Conservation (phyloP, 2,797 vertebrate genomes). For the Poeciliopsis turneri region DNA sequence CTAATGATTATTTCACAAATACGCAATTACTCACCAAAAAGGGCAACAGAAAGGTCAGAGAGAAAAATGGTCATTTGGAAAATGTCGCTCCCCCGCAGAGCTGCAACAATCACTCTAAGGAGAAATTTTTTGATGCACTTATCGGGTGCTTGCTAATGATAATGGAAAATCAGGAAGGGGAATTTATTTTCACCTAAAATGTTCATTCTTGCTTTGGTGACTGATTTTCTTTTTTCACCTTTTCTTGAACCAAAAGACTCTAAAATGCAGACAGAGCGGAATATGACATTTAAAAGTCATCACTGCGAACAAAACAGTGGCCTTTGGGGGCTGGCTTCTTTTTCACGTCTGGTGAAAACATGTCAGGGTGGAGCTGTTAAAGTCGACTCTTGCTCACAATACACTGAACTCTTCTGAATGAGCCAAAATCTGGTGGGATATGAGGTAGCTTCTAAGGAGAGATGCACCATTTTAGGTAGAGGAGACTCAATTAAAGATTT, state of each 20-base stretch:
- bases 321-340: constrained; percentile 44
- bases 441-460: constrained; percentile 21
- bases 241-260: constrained; percentile 16
- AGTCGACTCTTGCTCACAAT: constrained; percentile 45
- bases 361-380: constrained; percentile 42
- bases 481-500: not conserved
- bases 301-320: constrained; percentile 66
- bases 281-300: constrained; percentile 81
- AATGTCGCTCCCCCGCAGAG: constrained; percentile 69
- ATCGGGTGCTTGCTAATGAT: constrained; percentile 32
- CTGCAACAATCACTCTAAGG: constrained; percentile 44
- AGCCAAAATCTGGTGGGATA: constrained; percentile 14
- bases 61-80: constrained; percentile 69
- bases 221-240: constrained; percentile 15
- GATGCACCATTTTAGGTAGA: not conserved
- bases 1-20: constrained; percentile 64
- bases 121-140: constrained; percentile 29
- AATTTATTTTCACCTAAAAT: constrained; percentile 26
- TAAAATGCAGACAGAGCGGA: constrained; percentile 38
- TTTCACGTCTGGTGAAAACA: constrained; percentile 56
- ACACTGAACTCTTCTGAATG: constrained; percentile 34
- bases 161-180: constrained; percentile 11
- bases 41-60: constrained; percentile 69
- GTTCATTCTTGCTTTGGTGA: constrained; percentile 30
- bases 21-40: constrained; percentile 69